A percentile compares a stretch with the other conserved stretches of the same genome.
Evolutionary conservation across 2,113 vertebrate genomes (phyloP).

Genomic region (Empidonax alnorum): DNA sequence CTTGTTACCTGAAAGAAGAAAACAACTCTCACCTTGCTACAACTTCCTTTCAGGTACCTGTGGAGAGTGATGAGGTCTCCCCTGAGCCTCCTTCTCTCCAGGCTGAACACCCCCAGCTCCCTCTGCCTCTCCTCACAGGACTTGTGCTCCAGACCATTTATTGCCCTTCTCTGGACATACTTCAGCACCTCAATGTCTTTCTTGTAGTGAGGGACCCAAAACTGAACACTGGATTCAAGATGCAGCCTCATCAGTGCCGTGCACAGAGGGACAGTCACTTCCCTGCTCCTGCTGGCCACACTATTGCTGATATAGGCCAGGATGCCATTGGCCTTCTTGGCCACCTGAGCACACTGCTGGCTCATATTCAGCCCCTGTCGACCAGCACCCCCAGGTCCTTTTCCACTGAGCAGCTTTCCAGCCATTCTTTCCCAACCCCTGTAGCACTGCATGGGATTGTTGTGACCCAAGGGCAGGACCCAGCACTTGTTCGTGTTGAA

Average conservation of each 20-base stretch:
- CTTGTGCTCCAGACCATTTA: not conserved
- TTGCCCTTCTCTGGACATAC: rapidly evolving
- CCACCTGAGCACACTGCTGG: not conserved
- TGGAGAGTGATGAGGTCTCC: not conserved
- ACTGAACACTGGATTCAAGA: rapidly evolving
- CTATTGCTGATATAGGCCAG: not conserved
- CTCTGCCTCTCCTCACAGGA: rapidly evolving
- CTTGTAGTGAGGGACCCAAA: not conserved
- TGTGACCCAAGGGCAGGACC: not conserved
- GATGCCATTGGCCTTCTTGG: not conserved
- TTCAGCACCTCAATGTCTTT: not conserved
- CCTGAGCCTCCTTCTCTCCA: not conserved
- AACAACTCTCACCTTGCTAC: not conserved
- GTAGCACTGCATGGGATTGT: not conserved
- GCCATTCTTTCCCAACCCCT: not conserved
- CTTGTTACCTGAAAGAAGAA: not conserved
- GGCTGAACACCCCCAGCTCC: not conserved
- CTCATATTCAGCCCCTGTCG: not conserved
- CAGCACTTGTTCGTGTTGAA: rapidly evolving
- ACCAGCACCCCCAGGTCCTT: not conserved
- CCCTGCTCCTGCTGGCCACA: not conserved
- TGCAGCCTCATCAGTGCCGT: rapidly evolving
- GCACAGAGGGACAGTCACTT: not conserved
- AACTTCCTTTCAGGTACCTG: not conserved
- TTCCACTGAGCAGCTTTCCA: not conserved